Conservation (phyloP, 2,888 invertebrate species). For the Aphelenchoides bicaudatus region DNA sequence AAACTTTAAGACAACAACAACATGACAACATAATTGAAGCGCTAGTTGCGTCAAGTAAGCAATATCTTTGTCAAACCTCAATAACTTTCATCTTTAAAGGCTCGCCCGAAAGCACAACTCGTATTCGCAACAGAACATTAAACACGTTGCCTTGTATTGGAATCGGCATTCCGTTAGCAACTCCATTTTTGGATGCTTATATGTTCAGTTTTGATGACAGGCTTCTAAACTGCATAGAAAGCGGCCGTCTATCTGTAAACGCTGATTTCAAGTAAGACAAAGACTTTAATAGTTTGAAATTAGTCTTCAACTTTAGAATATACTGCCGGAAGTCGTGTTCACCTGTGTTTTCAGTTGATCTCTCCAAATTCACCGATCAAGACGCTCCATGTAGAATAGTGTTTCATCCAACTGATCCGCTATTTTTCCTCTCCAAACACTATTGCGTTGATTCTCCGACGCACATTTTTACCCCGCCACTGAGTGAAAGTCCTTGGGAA, state of each 20-base stretch:
- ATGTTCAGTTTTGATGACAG: slow-evolving; percentile 38
- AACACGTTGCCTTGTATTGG: slow-evolving; percentile 25
- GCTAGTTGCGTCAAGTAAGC: slow-evolving; percentile 7
- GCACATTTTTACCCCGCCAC: slow-evolving; percentile 8
- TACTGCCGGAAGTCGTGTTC: slow-evolving; percentile 26
- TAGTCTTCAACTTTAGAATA: slow-evolving; percentile 26
- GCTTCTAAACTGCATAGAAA: slow-evolving; percentile 24
- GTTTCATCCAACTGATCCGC: slow-evolving; percentile 33
- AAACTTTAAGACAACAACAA: slow-evolving; percentile 7
- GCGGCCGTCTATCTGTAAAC: slow-evolving; percentile 20
- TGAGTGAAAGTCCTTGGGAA: no score
- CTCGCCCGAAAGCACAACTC: background rate
- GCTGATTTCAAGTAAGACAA: slow-evolving; percentile 12
- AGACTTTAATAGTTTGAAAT: no score
- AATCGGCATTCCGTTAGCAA: slow-evolving; percentile 20
- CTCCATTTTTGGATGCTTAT: slow-evolving; percentile 39
- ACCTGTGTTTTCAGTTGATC: slow-evolving; percentile 25
- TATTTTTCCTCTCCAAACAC: slow-evolving; percentile 13
- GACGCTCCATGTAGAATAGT: slow-evolving; percentile 15
- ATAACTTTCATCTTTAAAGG: background rate
- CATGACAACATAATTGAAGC: slow-evolving; percentile 25
- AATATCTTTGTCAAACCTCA: background rate
- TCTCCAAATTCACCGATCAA: slow-evolving; percentile 7
- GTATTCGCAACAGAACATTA: slow-evolving; percentile 25
- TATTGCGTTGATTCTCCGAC: background rate